Evolutionary conservation across 1,140 invertebrate species (phyloP).

Genomic region (Drepana arcuata): DNA sequence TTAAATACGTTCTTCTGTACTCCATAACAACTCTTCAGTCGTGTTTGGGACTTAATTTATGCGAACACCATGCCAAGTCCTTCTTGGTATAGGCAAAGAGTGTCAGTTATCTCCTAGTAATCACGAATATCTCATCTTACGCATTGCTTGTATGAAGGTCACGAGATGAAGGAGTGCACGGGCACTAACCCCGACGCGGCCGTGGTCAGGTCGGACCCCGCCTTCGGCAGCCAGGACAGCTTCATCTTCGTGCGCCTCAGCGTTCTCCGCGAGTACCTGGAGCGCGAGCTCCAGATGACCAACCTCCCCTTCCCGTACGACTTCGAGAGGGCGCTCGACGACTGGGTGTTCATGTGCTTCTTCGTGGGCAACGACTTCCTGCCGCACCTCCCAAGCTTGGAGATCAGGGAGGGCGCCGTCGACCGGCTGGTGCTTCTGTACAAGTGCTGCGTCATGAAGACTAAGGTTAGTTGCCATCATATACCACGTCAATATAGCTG

Average conservation of each 20-base stretch:
- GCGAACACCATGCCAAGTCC: too few species aligned
- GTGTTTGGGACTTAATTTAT: too few species aligned
- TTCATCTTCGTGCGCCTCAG: slow-evolving; percentile 94
- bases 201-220: slow-evolving; percentile 58
- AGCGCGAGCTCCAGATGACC: slow-evolving; percentile 88
- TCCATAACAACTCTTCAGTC: too few species aligned
- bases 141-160: too few species aligned
- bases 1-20: too few species aligned
- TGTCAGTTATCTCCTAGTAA: too few species aligned
- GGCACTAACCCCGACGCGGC: slow-evolving; percentile 74
- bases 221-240: slow-evolving; percentile 80
- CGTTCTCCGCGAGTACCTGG: slow-evolving; percentile 96
- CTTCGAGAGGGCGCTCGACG: slow-evolving; percentile 93
- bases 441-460: slow-evolving; percentile 95
- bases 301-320: slow-evolving; percentile 94
- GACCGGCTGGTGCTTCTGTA: slow-evolving; percentile 95
- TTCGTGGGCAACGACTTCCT: slow-evolving; percentile 99
- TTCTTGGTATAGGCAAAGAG: too few species aligned
- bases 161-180: slow-evolving; percentile 96
- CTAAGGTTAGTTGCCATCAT: slow-evolving; percentile 81
- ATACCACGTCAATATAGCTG: too few species aligned
- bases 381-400: slow-evolving; percentile 97
- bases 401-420: slow-evolving; percentile 98
- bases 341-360: slow-evolving; percentile 99
- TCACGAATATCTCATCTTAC: too few species aligned